These are phyloP conservation scores for Archaeoteleia sp. DNA, from an alignment of 2,888 invertebrate genomes.

Conservation along the genomic window DNA sequence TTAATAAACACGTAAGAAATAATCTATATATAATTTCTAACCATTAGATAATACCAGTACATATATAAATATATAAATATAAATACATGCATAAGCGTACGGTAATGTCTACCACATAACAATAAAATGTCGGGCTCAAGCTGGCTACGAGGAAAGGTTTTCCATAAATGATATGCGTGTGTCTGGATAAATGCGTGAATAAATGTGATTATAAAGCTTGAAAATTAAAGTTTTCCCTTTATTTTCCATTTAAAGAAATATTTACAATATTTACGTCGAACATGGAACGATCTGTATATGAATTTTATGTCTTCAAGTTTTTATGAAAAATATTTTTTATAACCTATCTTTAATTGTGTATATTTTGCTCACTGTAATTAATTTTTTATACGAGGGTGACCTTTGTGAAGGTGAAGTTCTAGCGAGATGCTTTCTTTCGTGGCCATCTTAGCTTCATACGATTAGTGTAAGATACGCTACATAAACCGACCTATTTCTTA, in stretches of 20 bases:
- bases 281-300: too few relatives aligned
- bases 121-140: conserved; percentile 56
- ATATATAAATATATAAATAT: conserved; percentile 42
- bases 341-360: too few relatives aligned
- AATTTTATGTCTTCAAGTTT: too few relatives aligned
- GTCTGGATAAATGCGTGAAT: conserved; percentile 23
- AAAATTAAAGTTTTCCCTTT: too few relatives aligned
- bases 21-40: conserved; percentile 57
- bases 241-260: too few relatives aligned
- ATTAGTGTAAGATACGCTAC: conserved; percentile 64
- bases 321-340: too few relatives aligned
- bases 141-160: conserved; percentile 59
- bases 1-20: conserved; percentile 54
- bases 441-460: conserved; percentile 60
- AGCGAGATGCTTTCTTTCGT: conserved; percentile 59
- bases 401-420: too few relatives aligned
- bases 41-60: conserved; percentile 51
- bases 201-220: too few relatives aligned
- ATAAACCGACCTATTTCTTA: conserved; percentile 65
- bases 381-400: too few relatives aligned
- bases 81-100: conserved; percentile 12
- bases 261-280: too few relatives aligned
- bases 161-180: not conserved
- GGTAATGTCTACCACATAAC: conserved; percentile 36
- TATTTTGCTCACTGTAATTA: too few relatives aligned